Conservation (phyloP, 2,888 invertebrate genomes). For the Oscheius sp. region DNA sequence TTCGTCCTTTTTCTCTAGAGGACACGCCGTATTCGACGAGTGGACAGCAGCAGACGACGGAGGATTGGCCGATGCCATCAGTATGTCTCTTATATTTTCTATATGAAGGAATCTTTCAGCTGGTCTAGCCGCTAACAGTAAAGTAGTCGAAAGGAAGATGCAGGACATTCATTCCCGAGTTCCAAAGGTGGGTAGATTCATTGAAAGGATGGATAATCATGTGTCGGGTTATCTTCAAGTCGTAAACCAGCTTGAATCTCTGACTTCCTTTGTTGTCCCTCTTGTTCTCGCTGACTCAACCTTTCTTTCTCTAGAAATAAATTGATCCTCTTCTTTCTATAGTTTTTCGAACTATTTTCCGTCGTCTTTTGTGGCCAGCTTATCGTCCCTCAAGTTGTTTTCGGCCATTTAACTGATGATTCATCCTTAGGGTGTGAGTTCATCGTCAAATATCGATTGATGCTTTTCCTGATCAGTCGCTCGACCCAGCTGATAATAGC, state of each 20-base stretch:
- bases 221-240: too few species aligned
- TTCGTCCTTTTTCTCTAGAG: conserved; percentile 63
- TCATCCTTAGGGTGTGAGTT: background rate
- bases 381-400: background rate
- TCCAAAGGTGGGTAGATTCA: conserved; percentile 69
- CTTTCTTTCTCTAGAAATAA: background rate
- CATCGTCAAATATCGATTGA: background rate
- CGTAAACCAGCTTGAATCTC: too few species aligned
- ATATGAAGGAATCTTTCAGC: conserved; percentile 1
- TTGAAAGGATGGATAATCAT: too few species aligned
- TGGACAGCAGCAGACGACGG: conserved; percentile 61
- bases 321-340: background rate
- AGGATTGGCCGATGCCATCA: conserved; percentile 46
- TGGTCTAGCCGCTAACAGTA: conserved; percentile 53
- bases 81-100: background rate
- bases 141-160: conserved; percentile 67
- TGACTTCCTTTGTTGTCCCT: too few species aligned
- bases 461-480: too few species aligned
- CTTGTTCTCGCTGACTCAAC: background rate
- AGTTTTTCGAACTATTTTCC: background rate
- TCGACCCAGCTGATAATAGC: too few species aligned
- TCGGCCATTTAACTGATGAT: background rate
- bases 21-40: conserved; percentile 66
- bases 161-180: conserved; percentile 70
- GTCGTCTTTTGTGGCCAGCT: background rate